A percentile compares a stretch with the other conserved stretches of the same genome.
phyloP scores from a whole-genome alignment of 1,140 invertebrate genomes.

The Tribolium castaneum region DNA sequence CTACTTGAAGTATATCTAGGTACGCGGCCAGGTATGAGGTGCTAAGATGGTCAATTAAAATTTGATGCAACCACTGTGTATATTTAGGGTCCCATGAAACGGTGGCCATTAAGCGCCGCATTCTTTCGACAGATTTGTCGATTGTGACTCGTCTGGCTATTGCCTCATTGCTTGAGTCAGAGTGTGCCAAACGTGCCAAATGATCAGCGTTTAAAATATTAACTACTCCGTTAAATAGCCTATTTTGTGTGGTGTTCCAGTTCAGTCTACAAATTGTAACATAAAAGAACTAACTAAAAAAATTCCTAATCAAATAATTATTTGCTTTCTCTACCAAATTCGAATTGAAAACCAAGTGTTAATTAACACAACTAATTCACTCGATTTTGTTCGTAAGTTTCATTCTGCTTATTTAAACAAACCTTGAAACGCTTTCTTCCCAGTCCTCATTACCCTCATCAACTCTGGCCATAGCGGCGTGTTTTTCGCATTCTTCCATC shows the following conservation, averaged over 20 bases:
- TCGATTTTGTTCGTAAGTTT: too few relatives aligned
- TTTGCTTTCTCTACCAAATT: too few relatives aligned
- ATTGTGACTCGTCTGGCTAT: conserved; percentile 75
- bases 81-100: conserved; percentile 78
- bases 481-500: conserved; percentile 80
- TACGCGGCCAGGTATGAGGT: conserved; percentile 79
- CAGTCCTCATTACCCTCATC: conserved; percentile 74
- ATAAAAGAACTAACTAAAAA: too few relatives aligned
- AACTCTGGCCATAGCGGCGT: conserved; percentile 71
- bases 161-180: conserved; percentile 71
- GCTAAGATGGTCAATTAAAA: conserved; percentile 78
- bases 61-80: conserved; percentile 82
- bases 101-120: conserved; percentile 75
- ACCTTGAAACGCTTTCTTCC: conserved; percentile 77
- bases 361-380: too few relatives aligned
- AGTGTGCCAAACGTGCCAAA: conserved; percentile 73
- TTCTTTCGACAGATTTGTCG: conserved; percentile 77
- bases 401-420: conserved; percentile 48
- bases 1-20: conserved; percentile 78
- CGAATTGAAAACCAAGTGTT: too few relatives aligned
- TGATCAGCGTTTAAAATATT: conserved; percentile 79
- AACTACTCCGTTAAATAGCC: conserved; percentile 75
- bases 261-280: conserved; percentile 65
- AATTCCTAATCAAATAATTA: too few relatives aligned
- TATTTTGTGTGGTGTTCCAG: conserved; percentile 75